Evolutionary conservation across 30 jellyfish, hydroid and myxozoan species (phyloP).

Genomic region (Aurelia sp.): DNA sequence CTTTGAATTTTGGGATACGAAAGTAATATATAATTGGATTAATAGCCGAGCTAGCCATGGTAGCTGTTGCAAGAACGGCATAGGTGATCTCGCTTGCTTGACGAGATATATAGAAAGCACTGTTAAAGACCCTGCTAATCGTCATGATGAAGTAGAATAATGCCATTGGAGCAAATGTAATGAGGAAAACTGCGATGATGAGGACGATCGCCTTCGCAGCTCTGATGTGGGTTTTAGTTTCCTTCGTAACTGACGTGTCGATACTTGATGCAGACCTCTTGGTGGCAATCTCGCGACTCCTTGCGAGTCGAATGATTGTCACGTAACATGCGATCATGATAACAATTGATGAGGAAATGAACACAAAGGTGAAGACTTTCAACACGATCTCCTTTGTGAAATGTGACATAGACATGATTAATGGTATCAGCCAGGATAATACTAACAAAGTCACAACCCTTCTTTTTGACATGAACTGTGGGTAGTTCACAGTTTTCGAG

Average conservation of each 20-base stretch:
- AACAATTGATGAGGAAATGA: constrained; percentile 8
- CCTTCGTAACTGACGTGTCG: not conserved
- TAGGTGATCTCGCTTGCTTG: constrained; percentile 43
- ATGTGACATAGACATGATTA: constrained; percentile 68
- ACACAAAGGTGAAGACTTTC: constrained; percentile 24
- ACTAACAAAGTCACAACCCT: constrained; percentile 41
- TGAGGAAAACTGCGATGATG: constrained; percentile 12
- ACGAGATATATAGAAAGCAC: not conserved
- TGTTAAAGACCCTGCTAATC: not conserved
- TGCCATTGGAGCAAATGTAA: constrained; percentile 36
- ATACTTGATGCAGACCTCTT: not conserved
- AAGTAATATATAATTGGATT: constrained; percentile 81
- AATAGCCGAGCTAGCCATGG: constrained; percentile 67
- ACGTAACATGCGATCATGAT: constrained; percentile 59
- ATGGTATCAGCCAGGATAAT: constrained; percentile 80
- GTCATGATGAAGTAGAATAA: constrained; percentile 39
- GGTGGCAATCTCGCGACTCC: not conserved
- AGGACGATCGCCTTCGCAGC: constrained; percentile 46
- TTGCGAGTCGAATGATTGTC: constrained; percentile 33
- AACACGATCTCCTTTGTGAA: constrained; percentile 47
- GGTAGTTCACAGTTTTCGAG: constrained; percentile 58
- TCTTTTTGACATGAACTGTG: constrained; percentile 49
- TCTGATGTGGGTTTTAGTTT: constrained; percentile 27
- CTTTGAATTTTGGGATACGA: constrained; percentile 72
- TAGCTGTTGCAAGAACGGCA: constrained; percentile 48